These are phyloP conservation scores for Blastobasis adustella DNA, from an alignment of 2,888 invertebrate genomes.

Conservation along the genomic window DNA sequence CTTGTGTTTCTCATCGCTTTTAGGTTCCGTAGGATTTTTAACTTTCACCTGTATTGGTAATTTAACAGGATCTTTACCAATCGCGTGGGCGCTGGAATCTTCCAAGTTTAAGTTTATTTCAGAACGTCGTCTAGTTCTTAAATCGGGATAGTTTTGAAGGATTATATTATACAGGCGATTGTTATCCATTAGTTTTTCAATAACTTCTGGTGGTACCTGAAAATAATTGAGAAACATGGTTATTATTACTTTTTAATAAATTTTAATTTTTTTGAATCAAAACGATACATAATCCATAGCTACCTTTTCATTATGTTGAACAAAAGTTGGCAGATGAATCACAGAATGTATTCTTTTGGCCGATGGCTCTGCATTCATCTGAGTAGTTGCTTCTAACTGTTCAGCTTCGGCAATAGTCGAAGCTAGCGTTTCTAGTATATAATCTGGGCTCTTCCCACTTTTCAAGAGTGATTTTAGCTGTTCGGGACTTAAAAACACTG, in stretches of 20 bases:
- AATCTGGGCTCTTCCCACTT: conserved; percentile 80
- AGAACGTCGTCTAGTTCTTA: conserved; percentile 76
- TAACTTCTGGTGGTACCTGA: conserved; percentile 81
- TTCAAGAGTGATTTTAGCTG: conserved; percentile 80
- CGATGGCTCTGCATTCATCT: conserved; percentile 56
- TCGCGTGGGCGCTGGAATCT: conserved; percentile 23
- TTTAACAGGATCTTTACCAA: conserved; percentile 40
- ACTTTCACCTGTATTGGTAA: conserved; percentile 36
- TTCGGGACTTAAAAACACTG: conserved; percentile 73
- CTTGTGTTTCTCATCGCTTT: conserved; percentile 14
- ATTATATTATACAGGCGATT: conserved; percentile 80
- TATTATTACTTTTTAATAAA: no score
- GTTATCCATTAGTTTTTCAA: conserved; percentile 78
- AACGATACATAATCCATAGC: background rate
- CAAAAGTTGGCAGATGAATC: conserved; percentile 85
- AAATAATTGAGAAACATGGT: conserved; percentile 13
- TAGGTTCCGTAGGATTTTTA: conserved; percentile 25
- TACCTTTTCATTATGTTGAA: conserved; percentile 82
- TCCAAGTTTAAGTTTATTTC: conserved; percentile 66
- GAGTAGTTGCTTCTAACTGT: conserved; percentile 53
- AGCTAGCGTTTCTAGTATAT: conserved; percentile 75
- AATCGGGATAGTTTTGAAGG: conserved; percentile 80
- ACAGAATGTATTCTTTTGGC: conserved; percentile 76
- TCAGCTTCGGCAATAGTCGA: conserved; percentile 71
- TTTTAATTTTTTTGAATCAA: background rate